These are phyloP conservation scores for Dendrolimus kikuchii DNA, from an alignment of 1,140 invertebrate genomes.

Conservation along the genomic window DNA sequence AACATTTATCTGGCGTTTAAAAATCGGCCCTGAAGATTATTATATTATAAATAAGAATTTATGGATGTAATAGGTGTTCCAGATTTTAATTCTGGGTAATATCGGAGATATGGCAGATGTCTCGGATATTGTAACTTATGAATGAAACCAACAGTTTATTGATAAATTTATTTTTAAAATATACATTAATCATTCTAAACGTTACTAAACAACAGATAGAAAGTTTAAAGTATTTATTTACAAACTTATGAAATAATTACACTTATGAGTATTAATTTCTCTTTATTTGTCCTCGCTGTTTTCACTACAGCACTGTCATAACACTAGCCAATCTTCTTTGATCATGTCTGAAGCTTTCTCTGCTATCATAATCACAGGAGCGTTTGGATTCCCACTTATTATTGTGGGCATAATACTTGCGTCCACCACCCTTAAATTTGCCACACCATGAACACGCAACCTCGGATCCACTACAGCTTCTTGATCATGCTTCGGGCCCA, in stretches of 20 bases:
- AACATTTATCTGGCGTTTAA: too few species aligned
- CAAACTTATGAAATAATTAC: constrained; percentile 4
- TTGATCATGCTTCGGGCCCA: constrained; percentile 84
- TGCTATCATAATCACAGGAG: constrained; percentile 84
- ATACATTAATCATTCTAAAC: neutral
- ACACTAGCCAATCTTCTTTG: constrained; percentile 80
- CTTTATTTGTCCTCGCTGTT: constrained; percentile 19
- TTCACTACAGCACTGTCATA: constrained; percentile 38
- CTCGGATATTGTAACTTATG: too few species aligned
- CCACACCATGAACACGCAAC: constrained; percentile 81
- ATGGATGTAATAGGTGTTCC: too few species aligned
- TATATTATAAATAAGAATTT: too few species aligned
- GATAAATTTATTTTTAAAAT: neutral
- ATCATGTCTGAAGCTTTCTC: constrained; percentile 88
- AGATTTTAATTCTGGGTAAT: too few species aligned
- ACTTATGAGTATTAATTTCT: constrained; percentile 18
- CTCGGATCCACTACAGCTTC: constrained; percentile 88
- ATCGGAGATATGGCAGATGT: too few species aligned
- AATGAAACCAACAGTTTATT: too few species aligned
- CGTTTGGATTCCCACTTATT: constrained; percentile 87
- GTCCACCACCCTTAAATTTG: constrained; percentile 82
- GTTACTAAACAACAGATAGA: neutral
- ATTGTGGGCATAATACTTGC: constrained; percentile 87
- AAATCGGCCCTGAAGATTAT: too few species aligned
- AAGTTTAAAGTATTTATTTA: neutral